Conservation (phyloP, 2,113 vertebrate species). For the Ceyx melanurus region DNA sequence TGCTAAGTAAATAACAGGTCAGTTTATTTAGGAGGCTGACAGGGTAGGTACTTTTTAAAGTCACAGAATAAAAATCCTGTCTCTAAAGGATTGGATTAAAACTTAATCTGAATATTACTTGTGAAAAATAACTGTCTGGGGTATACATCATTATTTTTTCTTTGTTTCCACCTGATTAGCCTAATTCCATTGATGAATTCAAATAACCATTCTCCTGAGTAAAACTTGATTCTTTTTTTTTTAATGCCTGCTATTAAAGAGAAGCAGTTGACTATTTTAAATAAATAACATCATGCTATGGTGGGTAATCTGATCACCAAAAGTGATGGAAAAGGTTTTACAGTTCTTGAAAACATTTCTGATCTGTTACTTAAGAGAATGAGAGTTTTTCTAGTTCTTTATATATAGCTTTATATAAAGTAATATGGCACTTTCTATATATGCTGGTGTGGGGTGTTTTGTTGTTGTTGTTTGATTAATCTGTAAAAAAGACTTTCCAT, state of each 20-base stretch:
- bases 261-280: background rate
- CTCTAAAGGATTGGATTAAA: constrained; percentile 12
- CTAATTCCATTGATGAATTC: background rate
- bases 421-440: background rate
- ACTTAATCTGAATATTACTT: constrained; percentile 6
- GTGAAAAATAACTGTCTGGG: constrained; percentile 41
- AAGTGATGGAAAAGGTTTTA: background rate
- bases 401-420: background rate
- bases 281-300: background rate
- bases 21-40: background rate
- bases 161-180: constrained; percentile 46
- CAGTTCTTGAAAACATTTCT: background rate
- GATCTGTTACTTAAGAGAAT: background rate
- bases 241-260: background rate
- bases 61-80: background rate
- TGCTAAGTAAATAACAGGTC: background rate
- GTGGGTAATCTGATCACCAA: background rate
- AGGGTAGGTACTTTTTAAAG: background rate
- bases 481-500: background rate
- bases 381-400: background rate
- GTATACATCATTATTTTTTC: constrained; percentile 35
- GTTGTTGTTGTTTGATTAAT: background rate
- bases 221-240: background rate
- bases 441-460: background rate
- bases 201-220: constrained; percentile 33